Evolutionary conservation across 2,113 vertebrate species (phyloP).

Genomic region (Ceyx melanurus): DNA sequence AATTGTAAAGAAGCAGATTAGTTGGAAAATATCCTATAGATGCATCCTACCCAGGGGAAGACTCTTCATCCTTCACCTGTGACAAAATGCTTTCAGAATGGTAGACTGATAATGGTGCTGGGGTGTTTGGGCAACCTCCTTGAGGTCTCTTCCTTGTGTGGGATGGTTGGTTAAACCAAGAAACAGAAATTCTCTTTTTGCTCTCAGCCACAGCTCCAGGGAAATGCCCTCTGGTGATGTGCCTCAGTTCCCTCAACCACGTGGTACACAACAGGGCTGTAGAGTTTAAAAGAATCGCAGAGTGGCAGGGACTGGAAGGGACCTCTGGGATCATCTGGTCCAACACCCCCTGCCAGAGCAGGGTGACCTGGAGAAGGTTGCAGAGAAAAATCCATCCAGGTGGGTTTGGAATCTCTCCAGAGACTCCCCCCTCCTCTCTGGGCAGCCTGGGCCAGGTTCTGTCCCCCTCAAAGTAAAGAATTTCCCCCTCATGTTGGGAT

Average conservation of each 20-base stretch:
- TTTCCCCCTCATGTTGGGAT: no score
- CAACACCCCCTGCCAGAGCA: no score
- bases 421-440: no score
- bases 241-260: background rate
- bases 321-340: no score
- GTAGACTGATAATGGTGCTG: background rate
- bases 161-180: background rate
- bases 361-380: no score
- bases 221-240: background rate
- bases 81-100: background rate
- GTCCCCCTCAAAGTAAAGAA: no score
- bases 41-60: background rate
- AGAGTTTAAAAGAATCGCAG: background rate
- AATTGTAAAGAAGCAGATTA: background rate
- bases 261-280: background rate
- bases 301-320: no score
- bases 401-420: no score
- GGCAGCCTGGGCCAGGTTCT: no score
- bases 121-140: background rate
- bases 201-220: background rate
- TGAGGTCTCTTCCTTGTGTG: background rate
- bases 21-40: background rate
- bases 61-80: background rate
- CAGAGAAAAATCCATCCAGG: no score
- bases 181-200: background rate